phyloP scores from a whole-genome alignment of 2,888 invertebrate genomes.

The Papilio protenor region DNA sequence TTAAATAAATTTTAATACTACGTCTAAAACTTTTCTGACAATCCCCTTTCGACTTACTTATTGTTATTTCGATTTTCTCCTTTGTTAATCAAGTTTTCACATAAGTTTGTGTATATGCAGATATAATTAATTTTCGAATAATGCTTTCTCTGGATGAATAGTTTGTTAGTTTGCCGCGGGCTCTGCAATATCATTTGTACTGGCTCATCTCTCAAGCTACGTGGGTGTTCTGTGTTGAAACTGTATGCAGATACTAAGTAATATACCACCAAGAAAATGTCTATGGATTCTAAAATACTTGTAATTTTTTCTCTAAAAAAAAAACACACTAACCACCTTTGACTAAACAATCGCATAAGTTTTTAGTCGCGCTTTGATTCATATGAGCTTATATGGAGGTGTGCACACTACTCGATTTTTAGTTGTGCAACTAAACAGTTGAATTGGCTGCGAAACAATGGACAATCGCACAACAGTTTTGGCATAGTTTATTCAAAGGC shows the following conservation, averaged over 20 bases:
- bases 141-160: constrained; percentile 10
- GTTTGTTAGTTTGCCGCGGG: constrained; percentile 13
- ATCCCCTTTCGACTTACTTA: neutral
- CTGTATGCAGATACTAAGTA: neutral
- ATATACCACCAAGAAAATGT: neutral
- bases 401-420: too few relatives aligned
- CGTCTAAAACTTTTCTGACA: neutral
- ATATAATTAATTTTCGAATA: constrained; percentile 13
- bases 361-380: too few relatives aligned
- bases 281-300: neutral
- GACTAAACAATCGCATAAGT: too few relatives aligned
- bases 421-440: too few relatives aligned
- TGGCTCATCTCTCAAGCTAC: constrained; percentile 4
- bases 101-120: neutral
- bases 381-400: too few relatives aligned
- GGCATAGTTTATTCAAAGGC: too few relatives aligned
- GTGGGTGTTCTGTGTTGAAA: constrained; percentile 5
- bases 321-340: neutral
- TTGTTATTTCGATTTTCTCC: neutral
- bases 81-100: neutral
- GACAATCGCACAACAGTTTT: too few relatives aligned
- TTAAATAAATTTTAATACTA: neutral
- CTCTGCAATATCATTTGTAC: constrained; percentile 9
- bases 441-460: too few relatives aligned
- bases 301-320: neutral